A percentile compares a stretch with the other conserved stretches of the same genome.
Evolutionary conservation across 2,888 invertebrate genomes (phyloP).

Genomic region (Chrysodeixis includens): DNA sequence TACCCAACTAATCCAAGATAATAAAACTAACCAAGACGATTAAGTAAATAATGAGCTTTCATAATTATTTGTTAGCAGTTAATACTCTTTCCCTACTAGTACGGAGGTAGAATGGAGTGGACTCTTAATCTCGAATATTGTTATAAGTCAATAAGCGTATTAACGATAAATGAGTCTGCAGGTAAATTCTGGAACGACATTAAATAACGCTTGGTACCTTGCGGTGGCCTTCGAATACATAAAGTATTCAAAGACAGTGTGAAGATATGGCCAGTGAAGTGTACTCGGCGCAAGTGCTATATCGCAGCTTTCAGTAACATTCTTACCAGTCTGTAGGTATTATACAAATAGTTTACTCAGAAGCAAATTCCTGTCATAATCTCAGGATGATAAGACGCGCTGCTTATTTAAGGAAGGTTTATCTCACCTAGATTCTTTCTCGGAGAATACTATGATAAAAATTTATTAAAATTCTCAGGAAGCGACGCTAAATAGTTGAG

Average conservation of each 20-base stretch:
- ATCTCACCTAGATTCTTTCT: background rate
- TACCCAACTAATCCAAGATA: too few species aligned
- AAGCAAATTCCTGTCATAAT: constrained; percentile 3
- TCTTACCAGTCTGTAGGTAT: constrained; percentile 1
- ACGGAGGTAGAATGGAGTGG: too few species aligned
- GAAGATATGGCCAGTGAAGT: constrained; percentile 11
- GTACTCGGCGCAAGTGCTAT: constrained; percentile 10
- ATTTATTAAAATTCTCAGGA: constrained; percentile 21
- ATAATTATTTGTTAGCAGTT: too few species aligned
- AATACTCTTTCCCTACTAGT: too few species aligned
- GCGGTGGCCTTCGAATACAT: constrained; percentile 9
- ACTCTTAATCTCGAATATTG: too few species aligned
- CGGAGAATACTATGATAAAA: background rate
- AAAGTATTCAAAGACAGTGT: constrained; percentile 25
- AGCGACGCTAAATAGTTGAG: constrained; percentile 27
- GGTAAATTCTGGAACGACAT: background rate
- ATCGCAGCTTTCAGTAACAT: constrained; percentile 7
- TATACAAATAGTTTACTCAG: background rate
- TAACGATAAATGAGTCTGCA: background rate
- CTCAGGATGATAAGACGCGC: constrained; percentile 7
- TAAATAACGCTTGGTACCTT: background rate
- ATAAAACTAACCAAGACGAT: too few species aligned
- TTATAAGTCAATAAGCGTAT: too few species aligned
- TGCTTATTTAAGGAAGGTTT: constrained; percentile 8
- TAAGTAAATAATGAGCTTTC: too few species aligned